Evolutionary conservation across 2,797 vertebrate genomes (phyloP).

Genomic region (Dallia pectoralis): DNA sequence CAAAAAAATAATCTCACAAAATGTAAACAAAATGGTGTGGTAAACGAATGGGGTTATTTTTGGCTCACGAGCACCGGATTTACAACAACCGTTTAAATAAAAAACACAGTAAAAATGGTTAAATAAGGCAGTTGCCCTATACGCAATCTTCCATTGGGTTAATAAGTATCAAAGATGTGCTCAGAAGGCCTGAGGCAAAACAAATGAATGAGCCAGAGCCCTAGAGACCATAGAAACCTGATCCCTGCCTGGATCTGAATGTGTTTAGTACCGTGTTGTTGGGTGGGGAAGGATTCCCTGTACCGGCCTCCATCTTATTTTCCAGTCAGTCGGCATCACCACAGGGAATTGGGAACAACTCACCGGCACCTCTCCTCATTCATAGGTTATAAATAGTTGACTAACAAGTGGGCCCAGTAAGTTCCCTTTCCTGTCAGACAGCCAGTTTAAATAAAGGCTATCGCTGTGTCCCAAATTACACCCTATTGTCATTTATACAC

Average conservation of each 20-base stretch:
- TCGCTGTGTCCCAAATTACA: too few relatives aligned
- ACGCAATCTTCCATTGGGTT: not conserved
- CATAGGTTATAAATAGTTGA: constrained; percentile 33
- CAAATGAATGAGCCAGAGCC: not conserved
- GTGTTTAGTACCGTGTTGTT: not conserved
- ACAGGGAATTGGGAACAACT: constrained; percentile 16
- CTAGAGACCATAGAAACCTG: not conserved
- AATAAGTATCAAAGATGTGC: not conserved
- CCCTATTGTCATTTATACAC: too few relatives aligned
- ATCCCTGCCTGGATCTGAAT: not conserved
- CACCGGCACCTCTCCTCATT: not conserved
- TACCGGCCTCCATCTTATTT: constrained; percentile 21
- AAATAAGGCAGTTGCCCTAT: not conserved
- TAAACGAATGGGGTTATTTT: too few relatives aligned
- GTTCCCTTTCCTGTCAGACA: constrained; percentile 31
- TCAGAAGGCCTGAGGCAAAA: not conserved
- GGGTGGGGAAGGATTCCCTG: not conserved
- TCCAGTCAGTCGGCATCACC: constrained; percentile 12
- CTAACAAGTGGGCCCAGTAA: constrained; percentile 21
- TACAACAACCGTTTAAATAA: too few relatives aligned
- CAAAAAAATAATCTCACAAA: too few relatives aligned
- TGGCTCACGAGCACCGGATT: too few relatives aligned
- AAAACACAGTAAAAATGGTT: not conserved
- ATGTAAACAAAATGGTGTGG: too few relatives aligned
- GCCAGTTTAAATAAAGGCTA: too few relatives aligned